A percentile compares a stretch with the other conserved stretches of the same genome.
Conservation (phyloP, 2,888 invertebrate genomes). For the Macrosoma leucophasiata region DNA sequence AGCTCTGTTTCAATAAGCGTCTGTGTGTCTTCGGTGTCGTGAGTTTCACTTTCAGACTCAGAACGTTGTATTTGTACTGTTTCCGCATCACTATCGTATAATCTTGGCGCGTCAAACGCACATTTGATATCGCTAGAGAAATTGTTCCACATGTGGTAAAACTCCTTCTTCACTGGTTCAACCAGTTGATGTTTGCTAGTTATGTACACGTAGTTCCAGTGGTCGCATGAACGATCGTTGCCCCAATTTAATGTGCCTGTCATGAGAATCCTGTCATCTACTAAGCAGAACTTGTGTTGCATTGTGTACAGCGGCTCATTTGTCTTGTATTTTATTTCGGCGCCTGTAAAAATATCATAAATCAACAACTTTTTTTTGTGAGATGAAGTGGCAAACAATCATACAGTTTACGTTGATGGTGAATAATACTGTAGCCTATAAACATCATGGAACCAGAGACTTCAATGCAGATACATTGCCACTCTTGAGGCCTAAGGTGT, state of each 20-base stretch:
- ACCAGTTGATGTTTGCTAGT: conserved; percentile 76
- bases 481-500: too few species aligned
- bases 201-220: conserved; percentile 82
- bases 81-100: conserved; percentile 30
- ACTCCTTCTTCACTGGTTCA: conserved; percentile 71
- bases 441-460: too few species aligned
- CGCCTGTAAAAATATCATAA: conserved; percentile 56
- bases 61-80: conserved; percentile 25
- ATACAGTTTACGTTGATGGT: too few species aligned
- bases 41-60: conserved; percentile 25
- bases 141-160: conserved; percentile 78
- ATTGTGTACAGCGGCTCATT: conserved; percentile 67
- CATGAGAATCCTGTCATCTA: conserved; percentile 78
- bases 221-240: conserved; percentile 79
- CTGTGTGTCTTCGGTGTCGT: conserved; percentile 23
- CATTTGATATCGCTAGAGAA: conserved; percentile 28
- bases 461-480: too few species aligned
- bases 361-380: too few species aligned
- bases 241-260: conserved; percentile 88
- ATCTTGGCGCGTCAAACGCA: conserved; percentile 18
- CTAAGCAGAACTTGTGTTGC: conserved; percentile 87
- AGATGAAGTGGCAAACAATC: too few species aligned
- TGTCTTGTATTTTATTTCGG: conserved; percentile 69
- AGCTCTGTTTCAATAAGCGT: conserved; percentile 30
- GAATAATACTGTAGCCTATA: too few species aligned